Base-by-base conservation (phyloP, 2,888 invertebrate genomes). In the Tetragnatha montana region DNA sequence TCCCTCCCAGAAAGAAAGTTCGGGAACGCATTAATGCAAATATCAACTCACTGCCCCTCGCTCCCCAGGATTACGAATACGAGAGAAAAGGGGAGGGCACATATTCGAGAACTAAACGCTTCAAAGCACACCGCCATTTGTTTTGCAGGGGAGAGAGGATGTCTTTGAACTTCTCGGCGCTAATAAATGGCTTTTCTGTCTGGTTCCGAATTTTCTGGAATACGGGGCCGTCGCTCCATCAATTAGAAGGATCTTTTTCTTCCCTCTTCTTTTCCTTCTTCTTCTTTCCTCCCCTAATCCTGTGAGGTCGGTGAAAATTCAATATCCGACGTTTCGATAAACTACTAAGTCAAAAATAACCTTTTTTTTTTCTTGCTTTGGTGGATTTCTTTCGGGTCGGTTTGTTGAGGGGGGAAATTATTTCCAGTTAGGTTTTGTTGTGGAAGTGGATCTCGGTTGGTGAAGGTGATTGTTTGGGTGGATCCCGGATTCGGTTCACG, bases 81-180 rank as follows among this genome's bases (percentile, higher is more conserved):
- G 81, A 81, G 71, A 81, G 50, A 50, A 22, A 51, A 17, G 21
- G 49, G 47, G 70, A 60, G 60, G 17, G 49, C 47, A 22, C 22
- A 74, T 74, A 74, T 83, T 68, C 68, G 79, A 85, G 70, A 49
- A 85, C 78, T 79, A 76, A 85, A 79, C 71, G 85, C 85, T 79
- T 85, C 85, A 85, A 85, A 85, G 78, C 78, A 21, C 78, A 49
- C 85, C 85, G 85, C 85, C 85, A 79, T 85, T 85, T 85, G 85
- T 85, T 85, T 85, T 79, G 78, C 71, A 35, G 35, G 35, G 78
- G 71, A 85, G 85, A 78, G 85, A 71, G 70, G 79, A 85, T 79
- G 85, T 79, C 85, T 85, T 79, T 85, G 85, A 85, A 85, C 78
- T 79, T 85, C 71, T 71, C 22, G 21, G 35, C 35, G 47, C 84